phyloP scores from a whole-genome alignment of 2,888 invertebrate species.

The Tenthredo scrophulariae region DNA sequence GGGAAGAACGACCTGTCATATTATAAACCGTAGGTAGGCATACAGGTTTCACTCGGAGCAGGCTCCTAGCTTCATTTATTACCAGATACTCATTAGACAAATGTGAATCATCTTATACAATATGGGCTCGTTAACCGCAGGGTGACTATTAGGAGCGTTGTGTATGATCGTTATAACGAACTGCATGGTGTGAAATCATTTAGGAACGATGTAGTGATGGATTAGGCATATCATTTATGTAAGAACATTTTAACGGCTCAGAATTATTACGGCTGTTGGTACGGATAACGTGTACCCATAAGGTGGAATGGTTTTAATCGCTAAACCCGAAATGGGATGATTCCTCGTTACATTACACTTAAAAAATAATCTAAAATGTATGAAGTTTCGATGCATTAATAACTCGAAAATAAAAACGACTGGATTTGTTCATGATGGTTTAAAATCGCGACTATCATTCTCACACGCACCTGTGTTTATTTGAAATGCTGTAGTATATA shows the following conservation, averaged over 20 bases:
- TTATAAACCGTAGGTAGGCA: background rate
- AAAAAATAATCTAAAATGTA: background rate
- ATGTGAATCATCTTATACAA: slow-evolving; percentile 14
- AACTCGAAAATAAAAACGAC: background rate
- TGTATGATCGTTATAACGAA: background rate
- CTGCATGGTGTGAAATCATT: slow-evolving; percentile 8
- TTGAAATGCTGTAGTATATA: background rate
- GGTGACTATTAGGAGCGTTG: background rate
- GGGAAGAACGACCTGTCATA: background rate
- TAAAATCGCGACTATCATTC: background rate
- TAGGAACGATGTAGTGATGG: background rate
- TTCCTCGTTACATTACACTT: background rate
- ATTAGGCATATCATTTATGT: background rate
- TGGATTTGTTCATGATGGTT: background rate
- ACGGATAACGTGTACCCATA: background rate
- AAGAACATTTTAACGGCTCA: background rate
- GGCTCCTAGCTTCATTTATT: background rate
- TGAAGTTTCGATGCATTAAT: background rate
- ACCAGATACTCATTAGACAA: background rate
- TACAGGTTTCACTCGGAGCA: background rate
- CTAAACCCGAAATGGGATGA: background rate
- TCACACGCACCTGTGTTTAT: background rate
- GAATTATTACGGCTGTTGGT: background rate
- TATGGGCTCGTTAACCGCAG: slow-evolving; percentile 7
- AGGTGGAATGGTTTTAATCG: background rate